Base-by-base conservation (phyloP, 2,797 vertebrate genomes). In the Notolabrus celidotus region DNA sequence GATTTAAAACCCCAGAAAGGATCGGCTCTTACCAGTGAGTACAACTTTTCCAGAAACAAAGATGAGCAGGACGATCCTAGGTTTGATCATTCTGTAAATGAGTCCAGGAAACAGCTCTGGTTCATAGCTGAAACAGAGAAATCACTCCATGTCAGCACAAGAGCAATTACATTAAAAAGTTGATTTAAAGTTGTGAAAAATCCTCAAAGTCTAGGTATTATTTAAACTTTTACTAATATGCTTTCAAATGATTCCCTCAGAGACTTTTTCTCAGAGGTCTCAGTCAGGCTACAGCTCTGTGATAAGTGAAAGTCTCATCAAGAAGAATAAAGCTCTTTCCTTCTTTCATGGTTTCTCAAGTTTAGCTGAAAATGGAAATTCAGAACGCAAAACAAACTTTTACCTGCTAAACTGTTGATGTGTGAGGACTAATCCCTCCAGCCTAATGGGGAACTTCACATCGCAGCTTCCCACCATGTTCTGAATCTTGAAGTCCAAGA, bases 391-490 rank as follows among this genome's bases (percentile, higher is more conserved):
- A 75, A 43, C 12, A n/a, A 31, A 36, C 9, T 22, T 5, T 79
- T 86, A 99, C 98, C 98, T 99, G 94, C 97, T 99, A 77, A 99
- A 99, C 92, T 99, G 98, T 74, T 99, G 98, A 88, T 99, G 98
- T 49, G 98, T 99, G 20, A 99, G 96, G 57, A 99, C 98, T 58
- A 99, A 79, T 57, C 98, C 98, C 77, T 99, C 98, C 74, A 99
- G 89, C 53, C 98, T 92, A 78, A 99, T 99, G 5, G 98, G 98
- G 81, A 99, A 99, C 90, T 99, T 99, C 66, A 99, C 98, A 14
- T 99, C 98, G 22, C 98, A 99, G 85, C 98, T 99, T 66, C 98
- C 98, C 79, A 99, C 98, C 98, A 99, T 99, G 88, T 99, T 99
- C 88, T 99, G 98, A 89, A 99, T 99, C 92, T 99, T 99, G 84